These are phyloP conservation scores for Centroberyx gerrardi DNA, from an alignment of 2,797 vertebrate genomes.

Conservation along the genomic window DNA sequence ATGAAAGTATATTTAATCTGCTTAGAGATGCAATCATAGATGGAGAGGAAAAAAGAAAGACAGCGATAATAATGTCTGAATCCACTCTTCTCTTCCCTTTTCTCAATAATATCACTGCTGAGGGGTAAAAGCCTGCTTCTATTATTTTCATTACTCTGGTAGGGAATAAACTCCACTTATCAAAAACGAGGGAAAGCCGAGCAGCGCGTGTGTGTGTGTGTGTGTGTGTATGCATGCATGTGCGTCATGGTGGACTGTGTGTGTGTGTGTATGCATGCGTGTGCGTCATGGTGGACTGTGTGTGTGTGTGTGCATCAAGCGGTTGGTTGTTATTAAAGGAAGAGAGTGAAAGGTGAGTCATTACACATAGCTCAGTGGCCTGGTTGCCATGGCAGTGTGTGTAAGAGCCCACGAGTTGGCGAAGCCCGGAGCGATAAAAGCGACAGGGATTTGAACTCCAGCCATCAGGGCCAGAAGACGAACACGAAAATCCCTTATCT, in stretches of 20 bases:
- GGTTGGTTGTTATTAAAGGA: neutral
- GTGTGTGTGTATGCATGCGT: neutral
- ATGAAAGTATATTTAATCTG: too few relatives aligned
- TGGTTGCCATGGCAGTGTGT: constrained; percentile 1
- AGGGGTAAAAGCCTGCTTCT: too few relatives aligned
- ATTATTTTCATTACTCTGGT: too few relatives aligned
- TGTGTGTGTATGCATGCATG: too few relatives aligned
- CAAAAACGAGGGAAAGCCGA: too few relatives aligned
- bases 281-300: neutral
- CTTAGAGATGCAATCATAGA: too few relatives aligned
- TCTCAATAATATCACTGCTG: too few relatives aligned
- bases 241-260: too few relatives aligned
- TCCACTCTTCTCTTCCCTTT: too few relatives aligned
- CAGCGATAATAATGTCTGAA: too few relatives aligned
- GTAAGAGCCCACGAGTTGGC: neutral
- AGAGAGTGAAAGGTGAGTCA: neutral
- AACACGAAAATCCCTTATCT: neutral
- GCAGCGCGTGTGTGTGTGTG: neutral
- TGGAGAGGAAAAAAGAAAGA: too few relatives aligned
- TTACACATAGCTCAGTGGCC: neutral
- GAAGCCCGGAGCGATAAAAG: neutral
- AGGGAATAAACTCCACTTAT: too few relatives aligned
- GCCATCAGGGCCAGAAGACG: neutral
- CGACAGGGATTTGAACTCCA: neutral
- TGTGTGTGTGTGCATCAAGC: neutral